These are phyloP conservation scores for Pissodes strobi DNA, from an alignment of 1,140 invertebrate genomes.

Conservation along the genomic window DNA sequence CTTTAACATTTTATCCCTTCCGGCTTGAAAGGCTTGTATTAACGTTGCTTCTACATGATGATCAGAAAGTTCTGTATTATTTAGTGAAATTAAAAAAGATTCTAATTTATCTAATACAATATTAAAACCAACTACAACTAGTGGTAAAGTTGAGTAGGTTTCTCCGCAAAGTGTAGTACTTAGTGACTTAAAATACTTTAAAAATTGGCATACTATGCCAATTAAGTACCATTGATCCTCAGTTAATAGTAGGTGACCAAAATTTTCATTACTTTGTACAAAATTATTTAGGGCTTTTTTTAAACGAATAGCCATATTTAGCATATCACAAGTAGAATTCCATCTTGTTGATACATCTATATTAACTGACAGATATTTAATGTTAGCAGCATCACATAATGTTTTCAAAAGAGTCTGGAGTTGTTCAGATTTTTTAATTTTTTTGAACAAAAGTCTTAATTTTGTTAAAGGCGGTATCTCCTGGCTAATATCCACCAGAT, in stretches of 20 bases:
- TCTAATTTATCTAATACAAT: slow-evolving; percentile 5
- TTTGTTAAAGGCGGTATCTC: not conserved
- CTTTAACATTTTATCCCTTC: slow-evolving; percentile 23
- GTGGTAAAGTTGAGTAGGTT: not conserved
- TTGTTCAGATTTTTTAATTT: not conserved
- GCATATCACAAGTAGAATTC: not conserved
- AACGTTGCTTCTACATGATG: not conserved
- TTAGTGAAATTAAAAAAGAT: too few relatives aligned
- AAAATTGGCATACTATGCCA: not conserved
- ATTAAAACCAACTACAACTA: too few relatives aligned
- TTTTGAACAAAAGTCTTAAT: not conserved
- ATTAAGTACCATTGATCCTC: not conserved
- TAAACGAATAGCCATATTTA: not conserved
- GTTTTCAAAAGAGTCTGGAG: not conserved
- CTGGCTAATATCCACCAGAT: not conserved
- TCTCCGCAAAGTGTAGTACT: not conserved
- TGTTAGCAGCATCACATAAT: not conserved
- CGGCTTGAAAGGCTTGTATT: slow-evolving; percentile 2
- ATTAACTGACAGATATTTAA: not conserved
- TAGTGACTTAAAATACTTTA: not conserved
- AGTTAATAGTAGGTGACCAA: not conserved
- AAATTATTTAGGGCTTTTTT: not conserved
- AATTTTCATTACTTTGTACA: not conserved
- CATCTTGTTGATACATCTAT: not conserved
- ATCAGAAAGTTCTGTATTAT: not conserved